Evolutionary conservation across 1,140 invertebrate species (phyloP), one percentile per base, ranked within the genome.

Genomic region (Delia radicum): DNA sequence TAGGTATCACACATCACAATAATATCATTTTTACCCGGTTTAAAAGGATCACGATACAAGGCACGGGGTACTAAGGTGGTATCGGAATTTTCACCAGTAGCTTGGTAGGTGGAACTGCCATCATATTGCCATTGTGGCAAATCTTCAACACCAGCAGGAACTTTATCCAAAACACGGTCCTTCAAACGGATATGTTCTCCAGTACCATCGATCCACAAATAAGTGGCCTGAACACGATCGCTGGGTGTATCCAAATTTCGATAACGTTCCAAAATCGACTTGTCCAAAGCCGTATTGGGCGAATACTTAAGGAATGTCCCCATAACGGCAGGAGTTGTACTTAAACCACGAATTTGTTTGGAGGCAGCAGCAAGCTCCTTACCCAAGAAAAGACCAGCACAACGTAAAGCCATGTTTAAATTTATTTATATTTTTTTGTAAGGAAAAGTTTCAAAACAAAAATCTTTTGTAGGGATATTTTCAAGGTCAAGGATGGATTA

Each of bases 161-260:
- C 87, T 77, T 90, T 92, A 80, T 94, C 91, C 13, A 96, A 81
- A 1, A 96, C 97, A 73, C 93, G 90, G 15, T 95, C 96, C 87
- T 98, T 98, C 75, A 92, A 90, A 76, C 96, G 89, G 0, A 98
- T 86, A 76, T 93, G 90, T 87, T 98, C 95, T 4, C 94, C 95
- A 4, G 93, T 94, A 4, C 96, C 97, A 87, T 98, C 97, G 75
- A 98, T 96, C 97, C 96, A 98, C 24, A 98, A 90, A 85, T 98
- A 98, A 79, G 94, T 95, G 1, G 91, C 93, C 83, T 95, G 89
- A 79, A 91, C 89, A 42, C 93, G 89, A 12, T 94, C 91, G 0
- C 93, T 93, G 73, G 93, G 91, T 4, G 81, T 92, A 1, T 92
- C 91, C 26, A 97, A 86, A 37, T 88, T 87, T 78, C 94, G 85